Conservation (phyloP, 1,140 invertebrate genomes). For the Pissodes strobi region DNA sequence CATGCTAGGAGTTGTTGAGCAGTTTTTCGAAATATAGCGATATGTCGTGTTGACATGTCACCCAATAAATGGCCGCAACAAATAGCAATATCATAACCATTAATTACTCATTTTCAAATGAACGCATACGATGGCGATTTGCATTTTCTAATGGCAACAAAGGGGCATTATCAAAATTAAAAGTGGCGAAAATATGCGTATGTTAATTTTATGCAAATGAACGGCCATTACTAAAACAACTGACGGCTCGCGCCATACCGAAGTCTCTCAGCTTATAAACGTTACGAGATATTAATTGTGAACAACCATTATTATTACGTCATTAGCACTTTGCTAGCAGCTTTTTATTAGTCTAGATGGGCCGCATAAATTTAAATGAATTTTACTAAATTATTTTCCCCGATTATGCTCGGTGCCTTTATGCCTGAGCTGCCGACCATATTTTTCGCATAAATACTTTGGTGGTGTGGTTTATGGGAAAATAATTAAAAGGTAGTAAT, state of each 20-base stretch:
- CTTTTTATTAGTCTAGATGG: constrained; percentile 47
- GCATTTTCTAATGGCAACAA: constrained; percentile 33
- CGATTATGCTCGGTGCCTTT: constrained; percentile 22
- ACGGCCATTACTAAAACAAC: constrained; percentile 35
- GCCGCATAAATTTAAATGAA: constrained; percentile 52
- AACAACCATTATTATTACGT: constrained; percentile 54
- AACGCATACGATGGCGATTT: constrained; percentile 12
- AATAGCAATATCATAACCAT: constrained; percentile 1
- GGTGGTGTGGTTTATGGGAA: constrained; percentile 13
- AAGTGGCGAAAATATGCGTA: constrained; percentile 33
- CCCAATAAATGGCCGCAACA: neutral
- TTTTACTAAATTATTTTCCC: constrained; percentile 38
- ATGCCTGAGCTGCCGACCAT: constrained; percentile 12
- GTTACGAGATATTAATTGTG: constrained; percentile 54
- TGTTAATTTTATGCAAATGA: constrained; percentile 35
- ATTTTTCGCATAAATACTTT: neutral
- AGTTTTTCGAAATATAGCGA: too few species aligned
- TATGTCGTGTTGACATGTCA: too few species aligned
- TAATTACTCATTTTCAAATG: constrained; percentile 11
- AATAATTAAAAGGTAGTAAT: constrained; percentile 12
- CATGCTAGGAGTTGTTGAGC: too few species aligned
- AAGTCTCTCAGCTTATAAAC: constrained; percentile 37
- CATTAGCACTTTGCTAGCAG: constrained; percentile 52
- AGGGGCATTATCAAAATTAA: constrained; percentile 31
- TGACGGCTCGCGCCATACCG: constrained; percentile 40